phyloP scores from a whole-genome alignment of 1,140 invertebrate species.

The Rhyacophila brunnea region DNA sequence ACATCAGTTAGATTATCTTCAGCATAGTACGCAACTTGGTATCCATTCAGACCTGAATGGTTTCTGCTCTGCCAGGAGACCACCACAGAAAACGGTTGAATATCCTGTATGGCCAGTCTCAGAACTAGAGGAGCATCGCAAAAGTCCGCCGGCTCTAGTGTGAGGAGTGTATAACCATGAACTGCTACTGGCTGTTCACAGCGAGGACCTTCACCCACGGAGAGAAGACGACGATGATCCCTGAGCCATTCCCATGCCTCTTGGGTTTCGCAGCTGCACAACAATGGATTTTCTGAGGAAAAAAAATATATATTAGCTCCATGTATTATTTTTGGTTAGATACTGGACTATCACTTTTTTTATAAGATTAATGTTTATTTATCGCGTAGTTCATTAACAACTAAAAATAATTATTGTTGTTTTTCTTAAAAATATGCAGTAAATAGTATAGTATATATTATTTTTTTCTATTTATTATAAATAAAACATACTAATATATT shows the following conservation, averaged over 20 bases:
- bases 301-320: no score
- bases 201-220: constrained; percentile 59
- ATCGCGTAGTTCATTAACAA: no score
- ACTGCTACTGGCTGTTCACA: constrained; percentile 80
- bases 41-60: constrained; percentile 80
- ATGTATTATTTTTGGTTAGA: no score
- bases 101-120: constrained; percentile 81
- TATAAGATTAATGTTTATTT: no score
- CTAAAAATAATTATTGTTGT: no score
- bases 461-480: no score
- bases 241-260: constrained; percentile 86
- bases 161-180: constrained; percentile 70
- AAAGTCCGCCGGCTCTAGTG: constrained; percentile 75
- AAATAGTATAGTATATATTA: no score
- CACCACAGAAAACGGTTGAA: constrained; percentile 83
- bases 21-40: constrained; percentile 81
- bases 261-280: constrained; percentile 80
- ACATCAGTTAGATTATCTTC: constrained; percentile 56
- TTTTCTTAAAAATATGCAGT: no score
- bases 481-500: no score
- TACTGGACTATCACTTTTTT: no score
- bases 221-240: constrained; percentile 74
- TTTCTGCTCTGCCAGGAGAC: constrained; percentile 88
- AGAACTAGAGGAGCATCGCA: constrained; percentile 78
- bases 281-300: constrained; percentile 76